Conservation (phyloP, 2,888 invertebrate species). For the Phaonia tiefii region DNA sequence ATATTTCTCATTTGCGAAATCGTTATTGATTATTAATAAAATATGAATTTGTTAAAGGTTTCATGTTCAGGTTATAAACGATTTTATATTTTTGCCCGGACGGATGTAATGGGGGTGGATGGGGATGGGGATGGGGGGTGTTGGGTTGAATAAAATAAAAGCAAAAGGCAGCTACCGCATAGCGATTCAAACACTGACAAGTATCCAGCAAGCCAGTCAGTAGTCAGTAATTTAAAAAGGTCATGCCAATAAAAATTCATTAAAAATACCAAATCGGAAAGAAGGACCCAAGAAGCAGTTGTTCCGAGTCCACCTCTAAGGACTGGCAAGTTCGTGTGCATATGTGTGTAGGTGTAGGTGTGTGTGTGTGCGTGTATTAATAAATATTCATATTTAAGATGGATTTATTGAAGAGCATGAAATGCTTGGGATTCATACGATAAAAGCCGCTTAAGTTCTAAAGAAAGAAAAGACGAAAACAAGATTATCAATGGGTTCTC, state of each 20-base stretch:
- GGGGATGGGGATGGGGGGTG: slow-evolving; percentile 44
- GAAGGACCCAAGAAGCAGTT: too few relatives aligned
- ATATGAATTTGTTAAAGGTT: slow-evolving; percentile 54
- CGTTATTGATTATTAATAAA: slow-evolving; percentile 62
- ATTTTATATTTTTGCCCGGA: slow-evolving; percentile 41
- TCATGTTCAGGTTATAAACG: slow-evolving; percentile 51
- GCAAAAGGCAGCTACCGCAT: slow-evolving; percentile 26
- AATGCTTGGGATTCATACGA: background rate
- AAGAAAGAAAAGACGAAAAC: background rate
- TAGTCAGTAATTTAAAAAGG: slow-evolving; percentile 27
- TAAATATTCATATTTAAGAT: background rate
- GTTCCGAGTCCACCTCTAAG: too few relatives aligned
- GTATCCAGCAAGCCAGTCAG: too few relatives aligned
- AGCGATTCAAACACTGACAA: too few relatives aligned
- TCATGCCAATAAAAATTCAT: slow-evolving; percentile 8
- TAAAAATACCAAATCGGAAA: background rate
- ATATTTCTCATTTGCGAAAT: slow-evolving; percentile 22
- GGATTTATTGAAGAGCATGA: background rate
- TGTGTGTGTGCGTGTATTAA: too few relatives aligned
- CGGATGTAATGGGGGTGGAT: slow-evolving; percentile 47
- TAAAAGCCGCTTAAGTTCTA: background rate
- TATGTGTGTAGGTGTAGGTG: too few relatives aligned
- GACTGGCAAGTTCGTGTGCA: too few relatives aligned
- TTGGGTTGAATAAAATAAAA: slow-evolving; percentile 3
- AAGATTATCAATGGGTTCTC: background rate